Base-by-base conservation (phyloP, 2,888 invertebrate genomes). In the Andrena chrysosceles region DNA sequence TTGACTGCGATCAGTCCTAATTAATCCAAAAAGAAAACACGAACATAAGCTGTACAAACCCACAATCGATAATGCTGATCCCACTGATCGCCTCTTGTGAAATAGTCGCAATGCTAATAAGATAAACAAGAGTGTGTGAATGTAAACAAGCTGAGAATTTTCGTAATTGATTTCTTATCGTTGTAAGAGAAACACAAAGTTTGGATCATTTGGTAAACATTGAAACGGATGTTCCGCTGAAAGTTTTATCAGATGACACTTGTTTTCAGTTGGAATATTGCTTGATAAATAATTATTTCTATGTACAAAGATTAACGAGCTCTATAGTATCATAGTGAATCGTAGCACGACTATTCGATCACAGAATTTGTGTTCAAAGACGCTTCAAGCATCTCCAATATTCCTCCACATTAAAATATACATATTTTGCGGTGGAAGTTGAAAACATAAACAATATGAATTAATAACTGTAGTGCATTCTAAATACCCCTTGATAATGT, bases 261-360 rank as follows among this genome's bases (percentile, higher is more conserved):
- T 33, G 23, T 54, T 33, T 70, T n/a, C 10, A 29, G 69, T 64
- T 62, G n/a, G 0, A 74, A 64, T 56, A 35, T 72, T 72, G 59
- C 10, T 20, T 16, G 13, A n/a, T 5, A 66, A 48, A 77, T 72
- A 67, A 72, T 72, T 67, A 35, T 54, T 20, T 20, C 8, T 20
- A 23, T 20, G 48, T 67, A 59, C 23, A 31, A 33, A 74, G 26
- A 33, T 10, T n/a, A 67, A 23, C 59, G 42, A 42, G 35, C 48
- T 20, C 7, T 20, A 54, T 2, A 54, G 8, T 54, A 54, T 3
- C n/a, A 8, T 13, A n/a, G 20, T 20, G 20, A 20, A 20, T 20
- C 20, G n/a, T 52, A 52, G 20, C 52, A 52, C 52, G 8, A 0
- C 8, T 54, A 7, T 54, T 20, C 8, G 54, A 8, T 54, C n/a